Evolutionary conservation across 2,113 vertebrate genomes (phyloP).

Genomic region (Sylvicapra grimmia): DNA sequence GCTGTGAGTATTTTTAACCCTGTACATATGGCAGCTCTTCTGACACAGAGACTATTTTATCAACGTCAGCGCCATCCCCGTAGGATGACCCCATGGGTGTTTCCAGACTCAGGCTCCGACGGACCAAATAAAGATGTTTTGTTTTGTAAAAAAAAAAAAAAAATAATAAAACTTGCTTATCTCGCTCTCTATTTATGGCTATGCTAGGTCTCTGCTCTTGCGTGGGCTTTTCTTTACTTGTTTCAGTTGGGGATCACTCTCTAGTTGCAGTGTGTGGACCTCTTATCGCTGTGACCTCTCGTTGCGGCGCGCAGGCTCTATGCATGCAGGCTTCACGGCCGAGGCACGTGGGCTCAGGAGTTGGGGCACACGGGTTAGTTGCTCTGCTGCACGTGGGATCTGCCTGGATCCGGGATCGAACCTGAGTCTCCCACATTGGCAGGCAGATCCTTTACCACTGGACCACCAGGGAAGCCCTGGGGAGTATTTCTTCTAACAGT

Average conservation of each 20-base stretch:
- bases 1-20: conserved; percentile 87
- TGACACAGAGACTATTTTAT: conserved; percentile 91
- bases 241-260: neutral
- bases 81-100: conserved; percentile 86
- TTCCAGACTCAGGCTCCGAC: conserved; percentile 97
- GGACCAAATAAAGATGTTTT: conserved; percentile 97
- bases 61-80: conserved; percentile 81
- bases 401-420: neutral
- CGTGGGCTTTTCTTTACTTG: fast-evolving
- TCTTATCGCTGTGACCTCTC: fast-evolving
- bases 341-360: too few species aligned
- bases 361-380: neutral
- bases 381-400: neutral
- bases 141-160: too few species aligned
- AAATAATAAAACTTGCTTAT: fast-evolving
- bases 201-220: fast-evolving
- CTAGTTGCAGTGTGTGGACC: fast-evolving
- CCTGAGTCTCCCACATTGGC: neutral
- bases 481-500: neutral
- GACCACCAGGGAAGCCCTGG: neutral
- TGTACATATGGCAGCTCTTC: conserved; percentile 86
- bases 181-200: fast-evolving
- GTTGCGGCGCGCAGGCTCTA: fast-evolving
- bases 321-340: fast-evolving
- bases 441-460: neutral